Evolutionary conservation across 2,113 vertebrate species (phyloP).

Genomic region (Menidia beryllina): DNA sequence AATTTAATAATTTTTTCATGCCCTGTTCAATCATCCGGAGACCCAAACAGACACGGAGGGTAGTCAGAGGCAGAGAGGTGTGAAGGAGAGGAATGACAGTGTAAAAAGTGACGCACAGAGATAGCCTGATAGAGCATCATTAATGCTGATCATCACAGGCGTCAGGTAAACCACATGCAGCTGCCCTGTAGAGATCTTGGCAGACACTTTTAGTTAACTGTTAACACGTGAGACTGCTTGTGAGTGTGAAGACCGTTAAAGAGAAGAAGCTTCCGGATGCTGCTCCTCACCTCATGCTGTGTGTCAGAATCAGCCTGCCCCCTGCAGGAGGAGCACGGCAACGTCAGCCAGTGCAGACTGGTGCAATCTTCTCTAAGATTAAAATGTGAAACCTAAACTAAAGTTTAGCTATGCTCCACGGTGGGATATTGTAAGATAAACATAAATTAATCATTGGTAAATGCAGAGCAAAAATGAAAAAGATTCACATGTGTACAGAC

Average conservation of each 20-base stretch:
- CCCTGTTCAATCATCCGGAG: slow-evolving; percentile 60
- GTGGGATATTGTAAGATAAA: neutral
- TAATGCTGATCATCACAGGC: slow-evolving; percentile 29
- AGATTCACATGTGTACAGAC: neutral
- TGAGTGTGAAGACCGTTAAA: slow-evolving; percentile 1
- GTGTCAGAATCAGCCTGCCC: slow-evolving; percentile 66
- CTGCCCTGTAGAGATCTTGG: slow-evolving; percentile 18
- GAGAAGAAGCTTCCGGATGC: slow-evolving; percentile 17
- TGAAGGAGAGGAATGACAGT: slow-evolving; percentile 55
- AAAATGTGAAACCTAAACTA: neutral
- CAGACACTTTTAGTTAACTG: slow-evolving; percentile 7
- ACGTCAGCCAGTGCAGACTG: neutral
- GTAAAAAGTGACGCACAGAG: slow-evolving; percentile 53
- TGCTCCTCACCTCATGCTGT: slow-evolving; percentile 4
- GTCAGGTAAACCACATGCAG: slow-evolving; percentile 13
- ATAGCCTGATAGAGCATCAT: slow-evolving; percentile 58
- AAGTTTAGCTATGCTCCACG: neutral
- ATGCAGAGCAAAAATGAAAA: neutral
- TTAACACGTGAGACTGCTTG: neutral
- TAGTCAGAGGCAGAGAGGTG: slow-evolving; percentile 35
- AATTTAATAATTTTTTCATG: slow-evolving; percentile 53
- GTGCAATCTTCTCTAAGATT: neutral
- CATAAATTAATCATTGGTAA: too few relatives aligned
- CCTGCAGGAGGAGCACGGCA: slow-evolving; percentile 66
- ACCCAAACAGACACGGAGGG: slow-evolving; percentile 42